These are phyloP conservation scores for Burhinus oedicnemus DNA, from an alignment of 2,113 vertebrate species.

Conservation along the genomic window DNA sequence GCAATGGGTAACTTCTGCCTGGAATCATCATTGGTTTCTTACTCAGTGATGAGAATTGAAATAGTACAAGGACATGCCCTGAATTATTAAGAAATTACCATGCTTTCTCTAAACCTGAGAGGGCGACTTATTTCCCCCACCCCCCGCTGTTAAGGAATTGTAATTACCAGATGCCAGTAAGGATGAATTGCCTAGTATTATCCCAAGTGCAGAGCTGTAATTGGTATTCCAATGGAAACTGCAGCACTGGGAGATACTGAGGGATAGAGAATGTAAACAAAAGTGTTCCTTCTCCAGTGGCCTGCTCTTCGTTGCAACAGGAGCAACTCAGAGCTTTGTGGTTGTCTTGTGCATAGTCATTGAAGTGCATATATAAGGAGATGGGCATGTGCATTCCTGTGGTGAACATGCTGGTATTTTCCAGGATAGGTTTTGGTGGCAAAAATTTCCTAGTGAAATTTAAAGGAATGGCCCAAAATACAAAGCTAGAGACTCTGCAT, in stretches of 20 bases:
- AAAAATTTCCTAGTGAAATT: neutral
- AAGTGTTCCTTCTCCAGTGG: neutral
- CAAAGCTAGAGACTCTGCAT: neutral
- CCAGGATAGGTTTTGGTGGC: neutral
- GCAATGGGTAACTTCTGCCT: neutral
- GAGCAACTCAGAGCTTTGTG: neutral
- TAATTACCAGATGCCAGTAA: neutral
- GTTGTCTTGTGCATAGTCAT: neutral
- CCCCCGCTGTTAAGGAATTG: neutral
- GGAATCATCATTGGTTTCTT: neutral
- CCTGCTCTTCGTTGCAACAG: neutral
- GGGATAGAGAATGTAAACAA: neutral
- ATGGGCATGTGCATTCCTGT: accelerated
- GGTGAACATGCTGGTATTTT: neutral
- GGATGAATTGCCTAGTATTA: neutral
- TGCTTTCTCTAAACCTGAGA: neutral
- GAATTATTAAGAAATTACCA: neutral
- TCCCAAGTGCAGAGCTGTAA: neutral
- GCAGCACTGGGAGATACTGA: neutral
- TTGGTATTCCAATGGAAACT: neutral
- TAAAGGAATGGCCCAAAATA: neutral
- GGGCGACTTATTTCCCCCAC: neutral
- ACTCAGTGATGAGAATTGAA: neutral
- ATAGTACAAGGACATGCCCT: neutral
- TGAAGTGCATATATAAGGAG: neutral